Base-by-base conservation (phyloP, 2,797 vertebrate genomes). In the Micromesistius poutassou region DNA sequence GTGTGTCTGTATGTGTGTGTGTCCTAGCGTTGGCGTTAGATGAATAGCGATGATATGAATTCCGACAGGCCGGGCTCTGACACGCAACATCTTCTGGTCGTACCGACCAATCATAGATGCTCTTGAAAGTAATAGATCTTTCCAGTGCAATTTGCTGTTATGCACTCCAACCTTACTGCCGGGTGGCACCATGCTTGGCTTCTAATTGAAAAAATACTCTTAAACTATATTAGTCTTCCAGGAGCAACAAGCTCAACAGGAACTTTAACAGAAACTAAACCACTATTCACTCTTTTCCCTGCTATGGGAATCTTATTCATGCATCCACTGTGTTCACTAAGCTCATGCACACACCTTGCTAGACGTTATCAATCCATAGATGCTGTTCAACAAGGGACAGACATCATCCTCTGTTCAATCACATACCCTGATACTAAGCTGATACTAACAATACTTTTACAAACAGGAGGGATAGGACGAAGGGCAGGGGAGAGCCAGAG, bases 71-170 rank as follows among this genome's bases (percentile, higher is more conserved):
- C 33, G 33, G 72, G 62, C 14, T 25, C 28, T 40, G 33, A 71
- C 30, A 77, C 38, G 70, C 66, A 74, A 30, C 31, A 30, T 55
- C 33, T 55, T 36, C 28, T 76, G 30, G 16, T 82, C 70, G 46
- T 6, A 33, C 40, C 68, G 30, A 5, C 35, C 28, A 33, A 73
- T 75, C 28, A 73, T 8, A 74, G 40, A 36, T 13, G 10, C 73
- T 71, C 25, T 2, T 7, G n/a, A 30, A 30, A 55, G 71, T 55
- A 30, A 36, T 8, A 22, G 10, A 36, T 35, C 3, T 30, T 71
- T 4, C 46, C 46, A 55, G 46, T 19, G 46, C 46, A 55, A 55
- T 22, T 19, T 22, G n/a, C 55, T 25, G 22, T 62, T 6, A 25
- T 25, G 55, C 7, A 62, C 55, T 50, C 14, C 46, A 50, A 22